phyloP scores from a whole-genome alignment of 1,140 invertebrate species.

The Pseudomyrmex concolor region DNA sequence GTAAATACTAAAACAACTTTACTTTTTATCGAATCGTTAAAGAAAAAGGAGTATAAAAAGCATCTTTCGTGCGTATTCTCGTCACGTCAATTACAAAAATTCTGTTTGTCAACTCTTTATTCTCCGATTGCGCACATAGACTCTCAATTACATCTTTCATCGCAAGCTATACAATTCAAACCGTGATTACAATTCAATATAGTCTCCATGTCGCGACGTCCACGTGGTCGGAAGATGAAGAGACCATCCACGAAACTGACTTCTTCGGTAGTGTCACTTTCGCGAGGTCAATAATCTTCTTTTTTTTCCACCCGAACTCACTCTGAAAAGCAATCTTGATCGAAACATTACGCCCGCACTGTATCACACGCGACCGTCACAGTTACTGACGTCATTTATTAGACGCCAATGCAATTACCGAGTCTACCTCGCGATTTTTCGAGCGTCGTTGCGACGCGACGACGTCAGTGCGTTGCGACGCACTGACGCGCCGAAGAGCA shows the following conservation, averaged over 20 bases:
- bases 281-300: conserved; percentile 25
- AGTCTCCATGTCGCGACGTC: conserved; percentile 76
- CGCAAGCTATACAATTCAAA: conserved; percentile 19
- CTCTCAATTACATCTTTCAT: conserved; percentile 7
- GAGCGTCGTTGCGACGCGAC: conserved; percentile 51
- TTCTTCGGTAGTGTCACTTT: conserved; percentile 2
- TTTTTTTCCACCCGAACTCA: conserved; percentile 46
- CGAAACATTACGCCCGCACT: conserved; percentile 55
- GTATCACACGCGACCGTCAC: conserved; percentile 30
- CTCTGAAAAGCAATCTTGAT: conserved; percentile 50
- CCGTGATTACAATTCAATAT: conserved; percentile 80
- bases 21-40: background rate
- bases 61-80: conserved; percentile 7
- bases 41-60: background rate
- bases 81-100: background rate
- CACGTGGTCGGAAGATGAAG: conserved; percentile 61
- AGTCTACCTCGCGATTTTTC: background rate
- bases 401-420: conserved; percentile 13
- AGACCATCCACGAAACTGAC: conserved; percentile 9
- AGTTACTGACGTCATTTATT: conserved; percentile 57
- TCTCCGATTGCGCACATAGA: background rate
- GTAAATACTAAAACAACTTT: no score
- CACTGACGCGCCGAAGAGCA: conserved; percentile 43
- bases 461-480: conserved; percentile 25
- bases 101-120: conserved; percentile 4